Evolutionary conservation across 2,797 vertebrate species (phyloP), one percentile per base, ranked within the genome.

Genomic region (Apodemus agrarius): DNA sequence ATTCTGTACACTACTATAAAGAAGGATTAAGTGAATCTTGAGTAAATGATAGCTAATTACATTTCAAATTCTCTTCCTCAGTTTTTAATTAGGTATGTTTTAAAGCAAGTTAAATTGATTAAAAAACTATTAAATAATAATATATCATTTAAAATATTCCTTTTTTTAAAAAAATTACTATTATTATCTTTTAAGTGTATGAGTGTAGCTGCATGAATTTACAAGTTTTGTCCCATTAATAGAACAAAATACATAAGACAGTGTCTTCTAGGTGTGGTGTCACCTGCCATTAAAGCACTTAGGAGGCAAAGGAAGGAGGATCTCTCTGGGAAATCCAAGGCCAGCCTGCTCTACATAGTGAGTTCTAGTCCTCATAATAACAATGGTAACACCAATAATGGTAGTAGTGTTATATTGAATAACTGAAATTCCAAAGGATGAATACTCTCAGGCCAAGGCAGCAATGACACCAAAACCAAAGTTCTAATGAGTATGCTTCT

Each of bases 21-120:
- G 29, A 88, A 89, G 67, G 26, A 52, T 61, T 90, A 54, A 95
- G n/a, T 43, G 40, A 85, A 14, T 89, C 63, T 88, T 85, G 22
- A 52, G 63, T 86, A 86, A 78, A 91, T 87, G 24, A 94, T 1
- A 63, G 13, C 43, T 93, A 96, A 89, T 90, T 90, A 84, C 85
- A 65, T 59, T 88, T 91, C 1, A 97, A 95, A 61, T 43, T 14
- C 11, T 78, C 57, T 52, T 19, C 37, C 46, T 72, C 40, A 78
- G 22, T 65, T 80, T 80, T 83, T 54, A 61, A 14, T 81, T 40
- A 88, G 65, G 34, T 85, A 69, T 52, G 5, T 69, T 76, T 92
- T 89, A 67, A 88, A 80, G 88, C 31, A 93, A 96, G 79, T 37
- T 72, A 65, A 95, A 95, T 89, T 82, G 49, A 86, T 69, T 76